These are phyloP conservation scores for Orgyia antiqua DNA, from an alignment of 2,888 invertebrate species.

Conservation along the genomic window DNA sequence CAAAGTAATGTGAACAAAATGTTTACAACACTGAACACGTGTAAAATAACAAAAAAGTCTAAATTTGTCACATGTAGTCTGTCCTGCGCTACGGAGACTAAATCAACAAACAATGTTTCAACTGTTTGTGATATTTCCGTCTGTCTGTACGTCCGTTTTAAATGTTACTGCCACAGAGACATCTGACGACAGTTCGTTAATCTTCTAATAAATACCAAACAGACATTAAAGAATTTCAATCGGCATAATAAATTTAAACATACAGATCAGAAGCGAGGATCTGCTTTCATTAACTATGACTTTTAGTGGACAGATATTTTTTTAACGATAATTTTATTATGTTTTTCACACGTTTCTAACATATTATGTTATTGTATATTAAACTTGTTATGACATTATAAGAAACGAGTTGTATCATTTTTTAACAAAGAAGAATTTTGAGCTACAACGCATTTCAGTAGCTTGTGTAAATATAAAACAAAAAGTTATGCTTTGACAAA, in stretches of 20 bases:
- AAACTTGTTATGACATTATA: conserved; percentile 64
- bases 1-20: conserved; percentile 16
- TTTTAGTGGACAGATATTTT: conserved; percentile 59
- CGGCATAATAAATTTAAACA: conserved; percentile 27
- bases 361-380: conserved; percentile 33
- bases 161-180: conserved; percentile 57
- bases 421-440: conserved; percentile 42
- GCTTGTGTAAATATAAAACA: conserved; percentile 36
- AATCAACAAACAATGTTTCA: conserved; percentile 55
- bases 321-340: conserved; percentile 51
- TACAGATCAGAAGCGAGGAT: conserved; percentile 13
- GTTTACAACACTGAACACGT: conserved; percentile 31
- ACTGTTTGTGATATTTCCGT: conserved; percentile 56
- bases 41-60: conserved; percentile 38
- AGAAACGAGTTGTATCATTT: conserved; percentile 61
- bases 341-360: conserved; percentile 63
- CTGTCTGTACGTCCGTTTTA: conserved; percentile 40
- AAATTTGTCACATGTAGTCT: conserved; percentile 46
- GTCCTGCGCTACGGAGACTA: conserved; percentile 44
- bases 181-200: conserved; percentile 70
- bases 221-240: conserved; percentile 30
- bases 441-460: conserved; percentile 39
- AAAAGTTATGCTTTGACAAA: conserved; percentile 68
- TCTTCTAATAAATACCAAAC: conserved; percentile 70
- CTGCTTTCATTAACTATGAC: conserved; percentile 51